Percentiles rank a stretch among this genome's conserved stretches.
phyloP scores from a whole-genome alignment of 2,113 vertebrate genomes.

The Odocoileus virginianus region DNA sequence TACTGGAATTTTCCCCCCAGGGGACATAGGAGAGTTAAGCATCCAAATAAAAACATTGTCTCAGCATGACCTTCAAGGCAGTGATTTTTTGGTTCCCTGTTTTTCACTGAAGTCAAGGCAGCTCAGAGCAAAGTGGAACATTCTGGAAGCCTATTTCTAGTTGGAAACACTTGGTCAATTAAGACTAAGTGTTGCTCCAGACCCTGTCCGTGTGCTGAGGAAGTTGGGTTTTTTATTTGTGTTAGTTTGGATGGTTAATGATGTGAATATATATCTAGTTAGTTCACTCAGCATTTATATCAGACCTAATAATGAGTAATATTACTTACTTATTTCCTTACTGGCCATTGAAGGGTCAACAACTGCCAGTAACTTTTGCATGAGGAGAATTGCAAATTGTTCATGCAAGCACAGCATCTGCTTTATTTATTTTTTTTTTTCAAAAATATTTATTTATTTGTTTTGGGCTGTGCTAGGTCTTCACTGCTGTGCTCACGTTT shows the following conservation, averaged over 20 bases:
- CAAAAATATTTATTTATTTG: background rate
- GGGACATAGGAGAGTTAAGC: background rate
- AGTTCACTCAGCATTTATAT: background rate
- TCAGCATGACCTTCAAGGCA: background rate
- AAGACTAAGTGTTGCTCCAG: background rate
- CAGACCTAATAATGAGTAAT: background rate
- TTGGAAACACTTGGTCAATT: background rate
- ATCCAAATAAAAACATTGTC: background rate
- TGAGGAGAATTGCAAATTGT: background rate
- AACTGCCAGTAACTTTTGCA: background rate
- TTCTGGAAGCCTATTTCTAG: background rate
- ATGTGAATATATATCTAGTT: background rate
- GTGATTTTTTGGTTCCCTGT: background rate
- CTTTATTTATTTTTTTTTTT: background rate
- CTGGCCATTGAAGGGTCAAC: background rate
- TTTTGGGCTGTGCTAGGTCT: background rate
- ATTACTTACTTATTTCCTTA: background rate
- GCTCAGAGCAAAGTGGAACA: background rate
- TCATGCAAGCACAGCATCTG: background rate
- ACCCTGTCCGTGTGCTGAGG: background rate
- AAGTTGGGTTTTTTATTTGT: background rate
- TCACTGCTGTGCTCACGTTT: background rate
- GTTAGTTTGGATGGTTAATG: conserved; percentile 15
- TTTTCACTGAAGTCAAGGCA: background rate
- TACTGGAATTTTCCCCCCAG: background rate